Percentiles rank a stretch among this genome's conserved stretches.
Conservation (phyloP, 92 coral and sea anemone genomes). For the Scolanthus callimorphus region DNA sequence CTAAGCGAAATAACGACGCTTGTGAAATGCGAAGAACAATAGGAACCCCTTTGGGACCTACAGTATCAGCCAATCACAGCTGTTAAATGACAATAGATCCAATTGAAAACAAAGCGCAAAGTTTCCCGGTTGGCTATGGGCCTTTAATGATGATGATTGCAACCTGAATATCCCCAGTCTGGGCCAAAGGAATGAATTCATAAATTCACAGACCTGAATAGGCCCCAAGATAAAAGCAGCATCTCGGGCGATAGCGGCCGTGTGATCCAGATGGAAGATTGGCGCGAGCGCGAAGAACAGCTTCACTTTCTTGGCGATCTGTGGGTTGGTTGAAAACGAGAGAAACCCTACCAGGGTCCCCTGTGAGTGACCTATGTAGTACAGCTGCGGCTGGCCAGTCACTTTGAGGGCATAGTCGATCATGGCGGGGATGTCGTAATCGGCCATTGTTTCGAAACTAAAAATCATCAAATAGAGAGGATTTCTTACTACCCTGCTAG, state of each 20-base stretch:
- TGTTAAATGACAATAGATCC: too few relatives aligned
- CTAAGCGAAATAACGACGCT: too few relatives aligned
- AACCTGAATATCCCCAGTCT: too few relatives aligned
- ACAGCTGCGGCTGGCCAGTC: constrained; percentile 58
- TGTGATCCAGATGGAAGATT: constrained; percentile 62
- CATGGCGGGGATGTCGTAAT: constrained; percentile 88
- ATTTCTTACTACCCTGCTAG: too few relatives aligned
- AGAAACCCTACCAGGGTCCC: constrained; percentile 92
- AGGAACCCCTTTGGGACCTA: too few relatives aligned
- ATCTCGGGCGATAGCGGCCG: constrained; percentile 35
- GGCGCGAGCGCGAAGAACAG: constrained; percentile 93
- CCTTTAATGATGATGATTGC: too few relatives aligned
- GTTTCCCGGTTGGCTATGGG: too few relatives aligned
- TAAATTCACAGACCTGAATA: constrained; percentile 73
- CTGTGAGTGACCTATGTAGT: constrained; percentile 87
- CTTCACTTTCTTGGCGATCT: constrained; percentile 77
- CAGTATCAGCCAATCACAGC: too few relatives aligned
- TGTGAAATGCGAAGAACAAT: too few relatives aligned
- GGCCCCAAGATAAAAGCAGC: constrained; percentile 56
- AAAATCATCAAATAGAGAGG: neutral
- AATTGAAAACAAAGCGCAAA: too few relatives aligned
- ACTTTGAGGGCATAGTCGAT: constrained; percentile 56
- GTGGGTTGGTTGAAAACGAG: constrained; percentile 63
- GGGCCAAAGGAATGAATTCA: neutral
- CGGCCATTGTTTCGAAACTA: constrained; percentile 87